These are phyloP conservation scores for Philypnodon macrostomus DNA, from an alignment of 2,797 vertebrate genomes.

Conservation along the genomic window DNA sequence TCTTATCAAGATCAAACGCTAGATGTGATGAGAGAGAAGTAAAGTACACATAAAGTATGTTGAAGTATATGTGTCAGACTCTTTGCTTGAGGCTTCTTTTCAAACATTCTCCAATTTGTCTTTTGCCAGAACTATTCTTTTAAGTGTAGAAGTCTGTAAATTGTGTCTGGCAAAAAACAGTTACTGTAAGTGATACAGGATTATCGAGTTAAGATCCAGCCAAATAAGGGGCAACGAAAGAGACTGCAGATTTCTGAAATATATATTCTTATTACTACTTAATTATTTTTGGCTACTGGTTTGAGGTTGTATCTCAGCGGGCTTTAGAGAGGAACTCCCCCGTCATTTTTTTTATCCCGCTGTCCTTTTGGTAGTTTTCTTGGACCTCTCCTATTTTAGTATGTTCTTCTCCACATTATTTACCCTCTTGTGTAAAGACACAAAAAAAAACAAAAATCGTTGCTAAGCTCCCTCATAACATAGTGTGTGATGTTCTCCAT, in stretches of 20 bases:
- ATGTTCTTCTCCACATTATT: conserved; percentile 59
- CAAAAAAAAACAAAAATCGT: conserved; percentile 46
- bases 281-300: conserved; percentile 37
- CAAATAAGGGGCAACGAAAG: conserved; percentile 25
- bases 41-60: conserved; percentile 1
- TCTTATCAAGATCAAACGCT: conserved; percentile 1
- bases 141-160: conserved; percentile 11
- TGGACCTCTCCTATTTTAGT: conserved; percentile 75
- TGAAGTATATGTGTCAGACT: background rate
- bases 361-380: conserved; percentile 44
- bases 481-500: conserved; percentile 45
- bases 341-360: conserved; percentile 35
- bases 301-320: conserved; percentile 36
- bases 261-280: conserved; percentile 34
- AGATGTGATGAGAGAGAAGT: background rate
- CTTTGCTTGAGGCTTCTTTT: background rate
- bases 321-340: conserved; percentile 22
- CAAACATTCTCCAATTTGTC: background rate
- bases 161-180: conserved; percentile 1
- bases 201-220: conserved; percentile 3
- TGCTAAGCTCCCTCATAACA: conserved; percentile 33
- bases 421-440: conserved; percentile 47
- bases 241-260: conserved; percentile 23
- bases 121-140: conserved; percentile 8
- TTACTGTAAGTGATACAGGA: background rate